phyloP scores from a whole-genome alignment of 1,140 invertebrate species.

The Ceratina calcarata region DNA sequence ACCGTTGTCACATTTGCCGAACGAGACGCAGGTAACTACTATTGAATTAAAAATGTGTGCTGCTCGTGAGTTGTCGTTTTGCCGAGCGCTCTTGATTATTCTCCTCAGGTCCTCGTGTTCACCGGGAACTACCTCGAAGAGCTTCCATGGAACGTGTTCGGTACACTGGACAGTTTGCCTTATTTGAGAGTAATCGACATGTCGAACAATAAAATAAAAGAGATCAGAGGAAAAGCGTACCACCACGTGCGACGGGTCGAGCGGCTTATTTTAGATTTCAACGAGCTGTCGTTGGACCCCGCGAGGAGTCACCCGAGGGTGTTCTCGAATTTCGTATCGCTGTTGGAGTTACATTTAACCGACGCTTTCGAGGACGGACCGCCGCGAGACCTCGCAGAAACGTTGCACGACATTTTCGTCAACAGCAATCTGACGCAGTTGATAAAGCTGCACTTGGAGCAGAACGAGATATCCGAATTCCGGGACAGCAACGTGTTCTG shows the following conservation, averaged over 20 bases:
- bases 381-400: slow-evolving; percentile 83
- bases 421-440: slow-evolving; percentile 85
- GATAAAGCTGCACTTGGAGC: slow-evolving; percentile 88
- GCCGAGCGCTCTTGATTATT: slow-evolving; percentile 16
- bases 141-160: slow-evolving; percentile 88
- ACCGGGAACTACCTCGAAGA: slow-evolving; percentile 85
- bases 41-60: too few species aligned
- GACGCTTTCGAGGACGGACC: slow-evolving; percentile 88
- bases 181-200: slow-evolving; percentile 87
- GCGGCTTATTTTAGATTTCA: slow-evolving; percentile 88
- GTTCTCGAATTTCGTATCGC: slow-evolving; percentile 89
- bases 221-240: slow-evolving; percentile 89
- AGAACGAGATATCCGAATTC: slow-evolving; percentile 88
- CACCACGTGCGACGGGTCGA: slow-evolving; percentile 88
- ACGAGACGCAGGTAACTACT: slow-evolving; percentile 82
- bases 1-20: slow-evolving; percentile 84
- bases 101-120: slow-evolving; percentile 85
- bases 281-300: slow-evolving; percentile 84
- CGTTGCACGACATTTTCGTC: slow-evolving; percentile 87
- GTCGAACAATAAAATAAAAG: slow-evolving; percentile 88
- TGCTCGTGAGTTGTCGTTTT: too few species aligned
- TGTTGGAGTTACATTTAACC: slow-evolving; percentile 87
- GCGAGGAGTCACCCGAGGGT: slow-evolving; percentile 86
- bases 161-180: slow-evolving; percentile 82
- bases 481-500: slow-evolving; percentile 86